Evolutionary conservation across 2,888 invertebrate genomes (phyloP).

Genomic region (Watsonalla binaria): DNA sequence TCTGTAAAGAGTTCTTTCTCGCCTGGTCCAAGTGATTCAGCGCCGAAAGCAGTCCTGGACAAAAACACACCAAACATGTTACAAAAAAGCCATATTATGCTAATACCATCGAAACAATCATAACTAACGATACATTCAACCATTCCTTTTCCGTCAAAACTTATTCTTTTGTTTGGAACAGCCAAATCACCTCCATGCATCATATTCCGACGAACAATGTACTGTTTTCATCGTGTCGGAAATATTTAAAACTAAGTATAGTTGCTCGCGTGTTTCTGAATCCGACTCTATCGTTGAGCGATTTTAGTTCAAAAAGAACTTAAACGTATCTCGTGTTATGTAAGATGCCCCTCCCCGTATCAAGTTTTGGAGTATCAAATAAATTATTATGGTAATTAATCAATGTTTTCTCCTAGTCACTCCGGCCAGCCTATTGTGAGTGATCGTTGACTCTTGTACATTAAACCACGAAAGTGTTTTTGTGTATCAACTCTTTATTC

Average conservation of each 20-base stretch:
- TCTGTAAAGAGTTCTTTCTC: conserved; percentile 78
- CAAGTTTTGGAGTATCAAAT: conserved; percentile 78
- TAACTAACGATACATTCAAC: conserved; percentile 60
- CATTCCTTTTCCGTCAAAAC: conserved; percentile 65
- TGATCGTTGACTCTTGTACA: conserved; percentile 72
- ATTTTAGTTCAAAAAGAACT: conserved; percentile 62
- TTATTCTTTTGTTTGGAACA: conserved; percentile 75
- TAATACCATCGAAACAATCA: conserved; percentile 65
- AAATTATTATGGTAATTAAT: conserved; percentile 80
- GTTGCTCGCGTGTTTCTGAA: conserved; percentile 47
- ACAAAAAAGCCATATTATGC: conserved; percentile 44
- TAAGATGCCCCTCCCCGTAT: conserved; percentile 67
- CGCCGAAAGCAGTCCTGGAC: conserved; percentile 68
- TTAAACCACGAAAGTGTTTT: conserved; percentile 62
- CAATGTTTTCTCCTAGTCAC: conserved; percentile 78
- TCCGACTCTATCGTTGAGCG: conserved; percentile 33
- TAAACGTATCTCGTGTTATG: conserved; percentile 53
- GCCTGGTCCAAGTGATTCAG: conserved; percentile 73
- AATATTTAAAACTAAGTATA: conserved; percentile 51
- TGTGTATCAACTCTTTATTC: conserved; percentile 51
- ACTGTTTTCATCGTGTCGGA: conserved; percentile 65
- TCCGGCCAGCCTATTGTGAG: conserved; percentile 68
- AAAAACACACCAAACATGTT: conserved; percentile 11
- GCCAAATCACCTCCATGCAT: conserved; percentile 72
- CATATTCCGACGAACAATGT: conserved; percentile 69